Conservation (phyloP, 2,888 invertebrate genomes). For the Nemoura dubitans region DNA sequence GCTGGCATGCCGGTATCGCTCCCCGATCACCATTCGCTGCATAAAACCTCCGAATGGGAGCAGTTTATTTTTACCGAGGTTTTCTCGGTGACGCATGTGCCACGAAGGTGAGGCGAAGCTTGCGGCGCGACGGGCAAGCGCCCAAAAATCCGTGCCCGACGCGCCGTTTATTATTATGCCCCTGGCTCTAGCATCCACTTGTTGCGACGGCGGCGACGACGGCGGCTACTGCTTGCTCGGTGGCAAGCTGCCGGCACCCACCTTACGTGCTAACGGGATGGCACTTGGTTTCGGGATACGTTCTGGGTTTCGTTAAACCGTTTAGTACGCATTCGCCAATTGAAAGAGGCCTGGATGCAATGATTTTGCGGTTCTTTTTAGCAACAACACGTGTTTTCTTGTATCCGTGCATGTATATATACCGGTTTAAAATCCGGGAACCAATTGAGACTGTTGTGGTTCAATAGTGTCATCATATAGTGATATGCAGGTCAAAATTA, state of each 20-base stretch:
- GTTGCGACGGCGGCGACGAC: constrained; percentile 41
- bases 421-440: too few species aligned
- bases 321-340: not conserved
- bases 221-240: constrained; percentile 40
- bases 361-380: too few species aligned
- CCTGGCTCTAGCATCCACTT: constrained; percentile 42
- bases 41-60: constrained; percentile 12
- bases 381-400: too few species aligned
- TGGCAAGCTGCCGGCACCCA: constrained; percentile 44
- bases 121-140: constrained; percentile 42
- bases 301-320: constrained; percentile 14
- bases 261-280: constrained; percentile 36
- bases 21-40: not conserved
- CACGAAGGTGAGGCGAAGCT: constrained; percentile 27
- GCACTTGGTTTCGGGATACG: not conserved
- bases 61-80: constrained; percentile 41
- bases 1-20: not conserved
- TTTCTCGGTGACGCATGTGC: constrained; percentile 33
- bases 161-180: constrained; percentile 8
- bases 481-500: too few species aligned
- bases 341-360: too few species aligned
- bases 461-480: too few species aligned
- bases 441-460: too few species aligned
- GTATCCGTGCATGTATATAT: too few species aligned
- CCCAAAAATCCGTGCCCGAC: constrained; percentile 45